These are phyloP conservation scores for Luehdorfia chinensis DNA, from an alignment of 1,140 invertebrate genomes.

Conservation along the genomic window DNA sequence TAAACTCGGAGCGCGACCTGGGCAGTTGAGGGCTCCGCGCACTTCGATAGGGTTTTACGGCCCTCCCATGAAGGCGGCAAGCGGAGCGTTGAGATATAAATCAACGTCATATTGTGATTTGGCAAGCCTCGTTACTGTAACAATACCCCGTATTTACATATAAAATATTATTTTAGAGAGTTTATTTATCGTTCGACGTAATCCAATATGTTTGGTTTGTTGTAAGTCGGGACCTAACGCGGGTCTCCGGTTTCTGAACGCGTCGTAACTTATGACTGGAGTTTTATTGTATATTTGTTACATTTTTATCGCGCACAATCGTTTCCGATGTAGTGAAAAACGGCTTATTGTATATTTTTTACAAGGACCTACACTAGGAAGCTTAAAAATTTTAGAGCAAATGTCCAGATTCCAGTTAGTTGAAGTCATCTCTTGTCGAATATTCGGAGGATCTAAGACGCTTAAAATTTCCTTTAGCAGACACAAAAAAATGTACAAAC, in stretches of 20 bases:
- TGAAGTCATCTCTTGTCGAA: too few species aligned
- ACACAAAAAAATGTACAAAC: too few species aligned
- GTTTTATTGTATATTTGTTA: too few species aligned
- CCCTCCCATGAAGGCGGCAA: slow-evolving; percentile 64
- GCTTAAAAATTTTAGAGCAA: too few species aligned
- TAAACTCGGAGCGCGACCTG: not conserved
- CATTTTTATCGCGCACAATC: too few species aligned
- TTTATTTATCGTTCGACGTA: slow-evolving; percentile 63
- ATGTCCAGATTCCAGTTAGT: too few species aligned
- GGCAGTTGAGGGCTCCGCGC: slow-evolving; percentile 18
- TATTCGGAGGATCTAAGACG: too few species aligned
- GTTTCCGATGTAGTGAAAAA: too few species aligned
- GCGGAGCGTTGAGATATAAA: slow-evolving; percentile 72
- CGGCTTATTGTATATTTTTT: too few species aligned
- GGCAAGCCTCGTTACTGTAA: slow-evolving; percentile 70
- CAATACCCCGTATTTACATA: slow-evolving; percentile 73
- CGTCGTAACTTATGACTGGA: slow-evolving; percentile 58
- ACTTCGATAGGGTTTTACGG: slow-evolving; percentile 59
- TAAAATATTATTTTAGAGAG: slow-evolving; percentile 66
- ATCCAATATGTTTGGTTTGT: slow-evolving; percentile 57
- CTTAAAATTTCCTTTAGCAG: too few species aligned
- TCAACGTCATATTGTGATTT: slow-evolving; percentile 74
- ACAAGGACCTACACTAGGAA: too few species aligned
- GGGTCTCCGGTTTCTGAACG: slow-evolving; percentile 31
- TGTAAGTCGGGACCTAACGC: slow-evolving; percentile 34